phyloP scores from a whole-genome alignment of 2,113 vertebrate species.

The Cariama cristata region DNA sequence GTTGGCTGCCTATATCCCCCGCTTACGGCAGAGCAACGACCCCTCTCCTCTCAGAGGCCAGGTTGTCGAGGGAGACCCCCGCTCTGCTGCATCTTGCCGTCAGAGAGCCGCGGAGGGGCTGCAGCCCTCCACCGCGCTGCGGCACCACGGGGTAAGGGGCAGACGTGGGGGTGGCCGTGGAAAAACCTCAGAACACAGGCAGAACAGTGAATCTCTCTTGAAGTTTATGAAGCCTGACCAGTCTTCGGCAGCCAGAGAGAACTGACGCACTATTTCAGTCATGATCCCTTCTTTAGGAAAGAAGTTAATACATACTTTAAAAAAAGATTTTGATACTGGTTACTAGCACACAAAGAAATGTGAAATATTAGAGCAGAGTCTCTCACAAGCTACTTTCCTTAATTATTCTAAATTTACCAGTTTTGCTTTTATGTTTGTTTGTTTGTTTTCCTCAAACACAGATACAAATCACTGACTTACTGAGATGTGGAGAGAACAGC shows the following conservation, averaged over 20 bases:
- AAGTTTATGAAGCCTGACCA: background rate
- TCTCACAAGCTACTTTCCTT: background rate
- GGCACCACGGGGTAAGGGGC: background rate
- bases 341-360: background rate
- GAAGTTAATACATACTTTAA: background rate
- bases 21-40: too few species aligned
- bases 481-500: background rate
- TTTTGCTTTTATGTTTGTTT: background rate
- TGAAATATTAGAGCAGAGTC: background rate
- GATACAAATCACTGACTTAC: background rate
- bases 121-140: fast-evolving
- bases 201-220: background rate
- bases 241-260: background rate
- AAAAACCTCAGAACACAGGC: background rate
- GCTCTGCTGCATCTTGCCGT: background rate
- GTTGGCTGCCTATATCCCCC: fast-evolving
- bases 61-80: fast-evolving
- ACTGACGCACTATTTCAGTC: background rate
- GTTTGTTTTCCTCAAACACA: background rate
- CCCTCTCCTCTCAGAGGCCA: fast-evolving
- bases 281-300: background rate
- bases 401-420: background rate
- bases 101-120: background rate
- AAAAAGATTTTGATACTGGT: background rate
- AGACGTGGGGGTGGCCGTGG: fast-evolving